Conservation (phyloP, 2,888 invertebrate genomes). For the Zonitis immaculata region DNA sequence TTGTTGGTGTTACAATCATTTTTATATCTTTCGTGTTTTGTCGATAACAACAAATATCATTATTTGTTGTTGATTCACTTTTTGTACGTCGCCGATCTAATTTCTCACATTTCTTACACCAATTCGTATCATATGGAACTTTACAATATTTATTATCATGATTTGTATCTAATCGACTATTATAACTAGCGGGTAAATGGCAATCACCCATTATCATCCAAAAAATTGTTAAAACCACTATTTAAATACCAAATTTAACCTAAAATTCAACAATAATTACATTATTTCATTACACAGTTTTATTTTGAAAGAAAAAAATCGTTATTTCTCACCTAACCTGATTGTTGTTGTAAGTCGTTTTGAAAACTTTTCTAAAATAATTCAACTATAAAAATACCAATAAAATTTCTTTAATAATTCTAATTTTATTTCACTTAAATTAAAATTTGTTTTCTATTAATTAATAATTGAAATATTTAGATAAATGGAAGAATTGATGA, state of each 20-base stretch:
- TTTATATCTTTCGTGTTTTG: no score
- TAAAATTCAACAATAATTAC: no score
- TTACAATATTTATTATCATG: constrained; percentile 38
- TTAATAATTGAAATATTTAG: constrained; percentile 14
- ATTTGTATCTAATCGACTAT: constrained; percentile 22
- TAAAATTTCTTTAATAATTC: not conserved
- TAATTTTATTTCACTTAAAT: not conserved
- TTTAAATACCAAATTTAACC: no score
- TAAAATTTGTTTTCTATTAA: not conserved
- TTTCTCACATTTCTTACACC: constrained; percentile 46
- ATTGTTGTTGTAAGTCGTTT: no score
- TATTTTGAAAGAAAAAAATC: constrained; percentile 5
- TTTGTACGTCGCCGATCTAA: constrained; percentile 36
- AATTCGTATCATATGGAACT: constrained; percentile 35
- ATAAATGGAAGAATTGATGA: constrained; percentile 3
- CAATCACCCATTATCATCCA: constrained; percentile 39
- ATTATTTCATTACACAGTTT: no score
- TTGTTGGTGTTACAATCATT: no score
- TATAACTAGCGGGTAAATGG: constrained; percentile 35
- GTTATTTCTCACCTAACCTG: not conserved
- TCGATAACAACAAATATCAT: no score
- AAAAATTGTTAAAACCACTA: no score
- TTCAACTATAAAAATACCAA: not conserved
- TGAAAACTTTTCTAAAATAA: not conserved
- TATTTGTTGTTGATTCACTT: constrained; percentile 44